Base-by-base conservation (phyloP, 2,888 invertebrate genomes). In the Pyrgus malvae region DNA sequence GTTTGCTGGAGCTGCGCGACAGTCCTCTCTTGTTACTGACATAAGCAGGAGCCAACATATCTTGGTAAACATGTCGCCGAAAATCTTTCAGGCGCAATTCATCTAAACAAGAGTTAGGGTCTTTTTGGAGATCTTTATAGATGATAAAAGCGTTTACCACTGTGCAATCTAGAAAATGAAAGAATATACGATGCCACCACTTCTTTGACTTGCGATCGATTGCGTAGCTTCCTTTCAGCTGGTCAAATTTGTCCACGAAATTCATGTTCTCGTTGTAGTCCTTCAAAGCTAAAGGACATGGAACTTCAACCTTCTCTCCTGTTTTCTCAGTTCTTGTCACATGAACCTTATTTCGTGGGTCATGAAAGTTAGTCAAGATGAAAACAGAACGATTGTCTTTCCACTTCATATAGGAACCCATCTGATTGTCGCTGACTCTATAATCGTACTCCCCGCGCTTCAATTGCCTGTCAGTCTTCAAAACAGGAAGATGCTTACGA, bases 231-330 rank as follows among this genome's bases (percentile, higher is more conserved):
- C 59, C 50, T 53, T 62, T 62, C 3, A 62, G 42, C 37, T 62
- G 59, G 23, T 61, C 62, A 23, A 59, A 64, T 56, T 62, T 62
- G 23, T 62, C 64, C 1, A 64, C 60, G 42, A 49, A 62, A 40
- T 63, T 60, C 57, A 62, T 63, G 25, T 49, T 38, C 1, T n/a
- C 49, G 31, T 62, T 63, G 41, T 63, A 60, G 8, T 59, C 48
- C 35, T 37, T 61, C 12, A 63, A 31, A 9, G 59, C 59, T 33
- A 45, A 31, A 14, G 61, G 61, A 58, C 61, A 60, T 1, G 55
- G 6, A 2, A 63, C 48, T 49, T 59, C 55, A 40, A 8, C 25
- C 19, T 33, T 55, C n/a, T 27, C 31, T n/a, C 58, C 54, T 38
- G 48, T 21, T 8, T 42, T 23, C 41, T n/a, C n/a, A n/a, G n/a